Conservation (phyloP, 2,888 invertebrate genomes). For the Brachyopa scutellaris region DNA sequence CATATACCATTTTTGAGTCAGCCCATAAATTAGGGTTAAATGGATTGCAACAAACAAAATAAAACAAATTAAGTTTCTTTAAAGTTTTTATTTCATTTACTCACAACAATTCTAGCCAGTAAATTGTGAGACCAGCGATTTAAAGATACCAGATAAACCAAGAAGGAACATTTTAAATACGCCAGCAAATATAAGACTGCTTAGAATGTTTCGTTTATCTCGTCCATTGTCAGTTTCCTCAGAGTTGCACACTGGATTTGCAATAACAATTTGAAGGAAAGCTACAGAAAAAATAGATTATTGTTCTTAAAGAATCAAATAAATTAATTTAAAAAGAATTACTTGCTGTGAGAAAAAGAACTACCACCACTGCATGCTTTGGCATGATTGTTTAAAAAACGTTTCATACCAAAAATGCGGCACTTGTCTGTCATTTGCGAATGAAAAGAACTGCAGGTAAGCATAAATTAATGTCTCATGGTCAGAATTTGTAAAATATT, state of each 20-base stretch:
- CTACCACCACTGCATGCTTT: background rate
- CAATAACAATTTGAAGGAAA: background rate
- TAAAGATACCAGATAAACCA: background rate
- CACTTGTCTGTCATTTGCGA: too few species aligned
- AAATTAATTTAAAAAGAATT: background rate
- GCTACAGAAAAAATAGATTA: background rate
- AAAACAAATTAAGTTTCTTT: too few species aligned
- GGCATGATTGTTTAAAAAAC: constrained; percentile 9
- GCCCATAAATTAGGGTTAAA: too few species aligned
- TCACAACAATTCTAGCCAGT: background rate
- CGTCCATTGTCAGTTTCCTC: background rate
- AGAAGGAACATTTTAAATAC: background rate
- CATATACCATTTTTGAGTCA: too few species aligned
- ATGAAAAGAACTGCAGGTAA: background rate
- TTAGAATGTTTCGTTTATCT: background rate
- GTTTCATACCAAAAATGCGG: background rate
- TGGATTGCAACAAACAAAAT: too few species aligned
- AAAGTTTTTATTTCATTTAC: background rate
- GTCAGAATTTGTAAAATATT: too few species aligned
- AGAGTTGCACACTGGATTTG: background rate
- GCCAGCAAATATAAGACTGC: background rate
- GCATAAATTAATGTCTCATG: too few species aligned
- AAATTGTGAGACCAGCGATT: background rate
- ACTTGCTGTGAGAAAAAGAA: constrained; percentile 3
- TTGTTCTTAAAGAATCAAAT: background rate